Evolutionary conservation across 2,113 vertebrate genomes (phyloP), one percentile per base, ranked within the genome.

Genomic region (Oenanthe melanoleuca): DNA sequence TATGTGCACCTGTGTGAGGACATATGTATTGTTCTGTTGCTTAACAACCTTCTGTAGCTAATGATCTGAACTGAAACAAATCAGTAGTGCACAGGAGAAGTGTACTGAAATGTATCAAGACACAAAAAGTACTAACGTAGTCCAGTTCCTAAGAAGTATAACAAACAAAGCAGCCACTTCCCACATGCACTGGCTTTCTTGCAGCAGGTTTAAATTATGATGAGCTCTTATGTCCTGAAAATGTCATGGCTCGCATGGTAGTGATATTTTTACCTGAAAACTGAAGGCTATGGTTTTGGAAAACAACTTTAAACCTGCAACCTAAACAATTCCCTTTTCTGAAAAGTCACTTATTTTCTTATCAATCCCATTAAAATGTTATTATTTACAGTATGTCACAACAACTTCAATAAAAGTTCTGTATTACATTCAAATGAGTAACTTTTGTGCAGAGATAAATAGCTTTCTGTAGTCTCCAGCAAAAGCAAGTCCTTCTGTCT

Each of bases 21-120:
- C 59, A 24, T 10, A n/a, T 8, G 42, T 59, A 86, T 88, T 95
- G 78, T 87, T 95, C 53, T 25, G 88, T 93, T 93, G 83, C 83
- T 78, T 92, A 64, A 91, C 86, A 91, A 55, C 66, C 28, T 84
- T 67, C 23, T 85, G 59, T 65, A 61, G 52, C 34, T 86, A 73
- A 87, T 65, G 44, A 38, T 75, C 42, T 93, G 50, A 65, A 85
- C 45, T 79, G 70, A 87, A 95, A 75, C 63, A 69, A 79, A 91
- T 45, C 59, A 53, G 29, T 61, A 42, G 23, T 18, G 34, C 38
- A 11, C 42, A 52, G 49, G 33, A 91, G 40, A 78, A 72, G n/a
- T 59, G 42, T 91, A 69, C 38, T 91, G 88, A 89, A 90, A 91
- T 53, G 33, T 52, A 19, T 57, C 38, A 74, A 60, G 42, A 61